phyloP scores from a whole-genome alignment of 92 coral and sea anemone genomes.

The Umimayanthus kanabou region DNA sequence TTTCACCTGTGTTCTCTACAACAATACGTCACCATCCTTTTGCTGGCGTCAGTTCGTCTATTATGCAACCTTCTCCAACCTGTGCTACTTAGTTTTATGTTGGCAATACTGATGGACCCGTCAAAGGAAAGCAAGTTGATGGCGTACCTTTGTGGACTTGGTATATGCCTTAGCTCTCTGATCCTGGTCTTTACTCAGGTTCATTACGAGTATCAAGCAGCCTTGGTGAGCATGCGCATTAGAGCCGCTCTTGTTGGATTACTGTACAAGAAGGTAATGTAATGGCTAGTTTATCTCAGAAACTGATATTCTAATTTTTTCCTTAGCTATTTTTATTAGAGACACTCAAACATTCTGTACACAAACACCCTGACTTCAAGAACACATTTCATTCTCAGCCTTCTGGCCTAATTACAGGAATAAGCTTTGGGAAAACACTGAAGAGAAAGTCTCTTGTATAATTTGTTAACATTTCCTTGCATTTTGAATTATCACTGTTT shows the following conservation, averaged over 20 bases:
- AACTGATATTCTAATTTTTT: too few relatives aligned
- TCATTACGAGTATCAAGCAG: slow-evolving; percentile 25
- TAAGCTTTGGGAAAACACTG: too few relatives aligned
- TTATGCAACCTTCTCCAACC: neutral
- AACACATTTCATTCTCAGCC: too few relatives aligned
- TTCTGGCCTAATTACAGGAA: too few relatives aligned
- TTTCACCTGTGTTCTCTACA: neutral
- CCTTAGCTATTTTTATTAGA: too few relatives aligned
- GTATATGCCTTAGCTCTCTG: slow-evolving; percentile 21
- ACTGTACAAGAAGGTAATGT: slow-evolving; percentile 29
- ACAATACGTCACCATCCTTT: slow-evolving; percentile 9
- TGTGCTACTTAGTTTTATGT: slow-evolving; percentile 3
- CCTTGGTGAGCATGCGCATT: slow-evolving; percentile 5
- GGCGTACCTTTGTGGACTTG: slow-evolving; percentile 20
- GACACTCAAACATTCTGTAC: too few relatives aligned
- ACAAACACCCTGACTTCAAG: too few relatives aligned
- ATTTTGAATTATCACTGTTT: too few relatives aligned
- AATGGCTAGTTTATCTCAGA: too few relatives aligned
- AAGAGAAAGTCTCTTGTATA: too few relatives aligned
- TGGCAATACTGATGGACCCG: neutral
- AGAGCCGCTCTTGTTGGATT: slow-evolving; percentile 23
- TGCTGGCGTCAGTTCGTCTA: slow-evolving; percentile 14
- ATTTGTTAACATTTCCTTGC: too few relatives aligned
- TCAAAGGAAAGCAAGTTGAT: neutral
- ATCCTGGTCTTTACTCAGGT: slow-evolving; percentile 16